Percentiles rank a stretch among this genome's conserved stretches.
Evolutionary conservation across 64 coral and sea anemone species (phyloP).

Genomic region (Stichodactyla helianthus): DNA sequence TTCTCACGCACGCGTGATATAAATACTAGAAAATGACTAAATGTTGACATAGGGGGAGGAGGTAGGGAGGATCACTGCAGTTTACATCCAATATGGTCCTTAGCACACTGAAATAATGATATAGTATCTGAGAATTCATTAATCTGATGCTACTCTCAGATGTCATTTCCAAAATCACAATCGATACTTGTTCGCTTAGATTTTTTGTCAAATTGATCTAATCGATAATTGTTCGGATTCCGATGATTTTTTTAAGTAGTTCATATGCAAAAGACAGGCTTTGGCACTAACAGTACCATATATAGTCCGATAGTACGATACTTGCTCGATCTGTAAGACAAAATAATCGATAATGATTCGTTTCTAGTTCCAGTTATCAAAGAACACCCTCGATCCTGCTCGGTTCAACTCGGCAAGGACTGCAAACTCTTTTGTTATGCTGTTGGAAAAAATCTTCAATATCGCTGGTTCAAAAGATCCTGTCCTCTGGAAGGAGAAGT

Average conservation of each 20-base stretch:
- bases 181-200: neutral
- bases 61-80: neutral
- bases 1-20: neutral
- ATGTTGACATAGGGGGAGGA: too few species aligned
- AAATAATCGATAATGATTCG: neutral
- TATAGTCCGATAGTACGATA: too few species aligned
- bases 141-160: too few species aligned
- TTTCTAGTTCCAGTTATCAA: constrained; percentile 67
- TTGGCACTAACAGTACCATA: too few species aligned
- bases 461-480: constrained; percentile 73
- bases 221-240: too few species aligned
- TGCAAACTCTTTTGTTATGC: constrained; percentile 71
- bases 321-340: neutral
- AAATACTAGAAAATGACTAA: neutral
- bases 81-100: neutral
- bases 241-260: too few species aligned
- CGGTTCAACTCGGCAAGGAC: constrained; percentile 75
- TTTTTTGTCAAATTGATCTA: neutral
- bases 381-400: constrained; percentile 71
- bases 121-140: too few species aligned
- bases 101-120: neutral
- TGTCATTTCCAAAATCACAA: neutral
- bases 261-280: too few species aligned
- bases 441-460: constrained; percentile 73
- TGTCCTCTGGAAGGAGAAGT: constrained; percentile 68